Evolutionary conservation across 2,113 vertebrate genomes (phyloP), one percentile per base, ranked within the genome.

Genomic region (Raja brachyura): DNA sequence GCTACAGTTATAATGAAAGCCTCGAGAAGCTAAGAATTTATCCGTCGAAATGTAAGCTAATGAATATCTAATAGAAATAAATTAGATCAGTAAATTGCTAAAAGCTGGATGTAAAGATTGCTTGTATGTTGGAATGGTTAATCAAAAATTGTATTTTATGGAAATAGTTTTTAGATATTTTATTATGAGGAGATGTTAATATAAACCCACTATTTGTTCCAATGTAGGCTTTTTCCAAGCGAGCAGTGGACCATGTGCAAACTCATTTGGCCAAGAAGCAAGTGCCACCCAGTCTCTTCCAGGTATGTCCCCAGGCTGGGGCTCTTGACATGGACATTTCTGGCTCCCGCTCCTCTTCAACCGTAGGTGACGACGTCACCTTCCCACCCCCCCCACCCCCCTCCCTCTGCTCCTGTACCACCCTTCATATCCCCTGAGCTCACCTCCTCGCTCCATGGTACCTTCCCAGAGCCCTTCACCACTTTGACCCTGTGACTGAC

Each of bases 201-300:
- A 4, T 92, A 39, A 70, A 86, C 85, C 14, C 94, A 93, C 93
- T 94, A 93, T 81, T 93, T 94, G 93, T 95, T 94, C 94, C 93
- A 22, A 94, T 31, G 93, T 96, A 99, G 98, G 97, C 97, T 0
- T 99, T 99, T 95, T 99, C 99, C 0, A 98, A 98, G 95, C 97
- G 97, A 95, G 97, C 99, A 5, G 98, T 99, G 94, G 98, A 99
- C 93, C 98, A 99, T 0, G 98, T 99, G 31, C 99, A 99, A 94
- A 97, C 96, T n/a, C 97, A 98, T 94, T 95, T 99, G 94, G 96
- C 97, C 92, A 99, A 98, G 97, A 99, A 98, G 94, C 97, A 98
- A 95, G 98, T 98, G 93, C 98, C 98, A 4, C 96, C 97, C 11
- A 96, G 95, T 94, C 98, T 99, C 94, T 99, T 99, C 93, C 99